Evolutionary conservation across 1,140 invertebrate genomes (phyloP).

Genomic region (Drosophila guanche): DNA sequence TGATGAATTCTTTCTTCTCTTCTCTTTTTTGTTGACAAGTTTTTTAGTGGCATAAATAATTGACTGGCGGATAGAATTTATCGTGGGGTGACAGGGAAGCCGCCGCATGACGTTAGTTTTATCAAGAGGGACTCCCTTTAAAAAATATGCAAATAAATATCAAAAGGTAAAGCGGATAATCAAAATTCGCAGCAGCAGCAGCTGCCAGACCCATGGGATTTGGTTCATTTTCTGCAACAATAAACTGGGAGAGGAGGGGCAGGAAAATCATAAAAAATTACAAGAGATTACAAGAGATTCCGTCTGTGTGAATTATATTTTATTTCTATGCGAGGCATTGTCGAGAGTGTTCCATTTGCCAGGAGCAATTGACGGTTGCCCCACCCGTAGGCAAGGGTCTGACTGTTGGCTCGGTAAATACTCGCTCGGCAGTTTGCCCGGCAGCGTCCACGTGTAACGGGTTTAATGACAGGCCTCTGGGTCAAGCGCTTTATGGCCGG

Average conservation of each 20-base stretch:
- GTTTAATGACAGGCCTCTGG: constrained; percentile 13
- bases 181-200: neutral
- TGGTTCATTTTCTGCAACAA: neutral
- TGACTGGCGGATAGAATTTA: constrained; percentile 28
- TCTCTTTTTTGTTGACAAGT: constrained; percentile 24
- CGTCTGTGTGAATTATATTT: constrained; percentile 20
- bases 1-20: constrained; percentile 26
- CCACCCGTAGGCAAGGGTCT: no score
- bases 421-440: neutral
- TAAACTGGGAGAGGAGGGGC: neutral
- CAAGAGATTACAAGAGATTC: constrained; percentile 22
- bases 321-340: constrained; percentile 2
- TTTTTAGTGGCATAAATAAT: constrained; percentile 47
- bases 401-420: neutral
- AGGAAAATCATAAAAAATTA: constrained; percentile 15
- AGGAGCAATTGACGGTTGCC: constrained; percentile 3
- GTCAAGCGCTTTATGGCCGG: neutral
- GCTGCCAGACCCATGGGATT: neutral
- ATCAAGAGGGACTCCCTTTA: neutral
- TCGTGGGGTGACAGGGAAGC: neutral
- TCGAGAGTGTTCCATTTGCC: constrained; percentile 15
- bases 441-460: neutral
- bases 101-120: neutral
- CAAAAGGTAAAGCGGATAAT: no score
- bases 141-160: neutral